Percentiles rank a stretch among this genome's conserved stretches.
phyloP scores from a whole-genome alignment of 2,797 vertebrate genomes.

The Neostethus bicornis region DNA sequence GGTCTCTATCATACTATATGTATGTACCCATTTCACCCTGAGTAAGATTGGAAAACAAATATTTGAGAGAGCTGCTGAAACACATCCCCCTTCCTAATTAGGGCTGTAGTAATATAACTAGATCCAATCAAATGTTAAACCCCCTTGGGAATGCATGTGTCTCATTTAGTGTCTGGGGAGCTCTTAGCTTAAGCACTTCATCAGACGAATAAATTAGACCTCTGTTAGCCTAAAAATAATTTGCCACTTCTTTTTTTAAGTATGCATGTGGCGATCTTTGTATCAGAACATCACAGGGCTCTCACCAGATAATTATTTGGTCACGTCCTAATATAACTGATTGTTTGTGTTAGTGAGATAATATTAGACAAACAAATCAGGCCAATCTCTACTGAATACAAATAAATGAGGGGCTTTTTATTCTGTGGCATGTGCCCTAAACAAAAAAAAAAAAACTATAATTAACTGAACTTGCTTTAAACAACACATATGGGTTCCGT shows the following conservation, averaged over 20 bases:
- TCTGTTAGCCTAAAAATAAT: constrained; percentile 82
- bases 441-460: background rate
- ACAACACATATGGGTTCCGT: constrained; percentile 1
- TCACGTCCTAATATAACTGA: constrained; percentile 29
- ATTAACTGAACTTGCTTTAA: constrained; percentile 4
- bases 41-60: constrained; percentile 80
- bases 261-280: constrained; percentile 68
- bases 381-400: constrained; percentile 9
- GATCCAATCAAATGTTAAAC: constrained; percentile 80
- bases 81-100: constrained; percentile 84
- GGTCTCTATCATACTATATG: constrained; percentile 53
- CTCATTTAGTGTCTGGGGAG: constrained; percentile 82
- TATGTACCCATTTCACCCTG: constrained; percentile 53
- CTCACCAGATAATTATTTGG: constrained; percentile 45
- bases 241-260: constrained; percentile 72
- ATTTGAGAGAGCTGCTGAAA: constrained; percentile 82
- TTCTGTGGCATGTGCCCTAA: background rate
- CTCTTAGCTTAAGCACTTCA: constrained; percentile 83
- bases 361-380: constrained; percentile 19
- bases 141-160: constrained; percentile 77
- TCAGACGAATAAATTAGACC: constrained; percentile 85
- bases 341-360: constrained; percentile 30
- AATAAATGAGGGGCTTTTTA: constrained; percentile 8
- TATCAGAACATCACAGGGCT: constrained; percentile 57
- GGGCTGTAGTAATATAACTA: constrained; percentile 80